These are phyloP conservation scores for Phragmatobia fuliginosa DNA, from an alignment of 2,888 invertebrate genomes.

Conservation along the genomic window DNA sequence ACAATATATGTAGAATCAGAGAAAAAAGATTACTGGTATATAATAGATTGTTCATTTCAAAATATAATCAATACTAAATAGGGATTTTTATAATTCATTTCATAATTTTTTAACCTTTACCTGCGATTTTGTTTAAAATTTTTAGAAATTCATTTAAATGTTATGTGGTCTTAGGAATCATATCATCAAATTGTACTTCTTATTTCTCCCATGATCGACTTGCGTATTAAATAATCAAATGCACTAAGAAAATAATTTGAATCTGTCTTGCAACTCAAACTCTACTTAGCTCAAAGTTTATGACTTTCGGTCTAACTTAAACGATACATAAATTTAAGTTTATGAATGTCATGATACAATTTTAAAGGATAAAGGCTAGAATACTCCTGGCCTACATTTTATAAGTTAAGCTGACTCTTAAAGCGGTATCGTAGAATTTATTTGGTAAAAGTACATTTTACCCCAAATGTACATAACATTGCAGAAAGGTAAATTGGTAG, in stretches of 20 bases:
- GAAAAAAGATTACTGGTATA: too few species aligned
- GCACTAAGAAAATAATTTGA: background rate
- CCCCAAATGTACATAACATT: slow-evolving; percentile 61
- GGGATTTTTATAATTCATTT: too few species aligned
- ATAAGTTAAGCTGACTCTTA: slow-evolving; percentile 38
- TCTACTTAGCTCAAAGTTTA: background rate
- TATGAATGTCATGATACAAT: slow-evolving; percentile 9
- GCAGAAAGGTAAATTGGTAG: slow-evolving; percentile 62
- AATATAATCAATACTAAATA: too few species aligned
- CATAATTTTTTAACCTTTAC: too few species aligned
- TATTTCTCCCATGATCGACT: background rate
- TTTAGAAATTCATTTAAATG: too few species aligned
- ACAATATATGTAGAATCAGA: too few species aligned
- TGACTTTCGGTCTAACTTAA: background rate
- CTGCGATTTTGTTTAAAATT: too few species aligned
- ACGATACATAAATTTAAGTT: slow-evolving; percentile 12
- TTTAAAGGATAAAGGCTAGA: slow-evolving; percentile 13
- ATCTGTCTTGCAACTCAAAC: background rate
- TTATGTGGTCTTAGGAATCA: too few species aligned
- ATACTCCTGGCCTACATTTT: slow-evolving; percentile 25
- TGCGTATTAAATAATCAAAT: background rate
- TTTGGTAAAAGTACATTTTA: slow-evolving; percentile 61
- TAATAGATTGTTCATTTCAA: too few species aligned
- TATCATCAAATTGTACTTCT: too few species aligned
- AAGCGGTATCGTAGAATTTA: slow-evolving; percentile 49